Conservation (phyloP, 2,113 vertebrate species). For the Pica pica region DNA sequence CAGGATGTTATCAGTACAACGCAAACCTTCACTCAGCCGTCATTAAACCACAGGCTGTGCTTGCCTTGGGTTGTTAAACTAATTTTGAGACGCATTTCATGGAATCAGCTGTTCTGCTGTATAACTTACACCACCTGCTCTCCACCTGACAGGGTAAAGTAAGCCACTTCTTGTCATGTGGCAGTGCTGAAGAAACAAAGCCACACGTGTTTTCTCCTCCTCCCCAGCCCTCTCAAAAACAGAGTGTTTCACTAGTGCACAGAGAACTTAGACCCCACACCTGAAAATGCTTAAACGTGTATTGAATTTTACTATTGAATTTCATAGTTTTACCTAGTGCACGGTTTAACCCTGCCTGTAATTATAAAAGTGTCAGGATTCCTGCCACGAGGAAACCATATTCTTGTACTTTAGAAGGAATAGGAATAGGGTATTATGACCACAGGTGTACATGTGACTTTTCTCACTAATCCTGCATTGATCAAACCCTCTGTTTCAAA, state of each 20-base stretch:
- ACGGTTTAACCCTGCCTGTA: neutral
- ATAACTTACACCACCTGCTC: neutral
- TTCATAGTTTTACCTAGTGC: neutral
- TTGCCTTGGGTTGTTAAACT: constrained; percentile 25
- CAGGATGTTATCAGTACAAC: constrained; percentile 70
- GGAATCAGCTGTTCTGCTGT: neutral
- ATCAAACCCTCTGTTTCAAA: neutral
- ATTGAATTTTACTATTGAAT: neutral
- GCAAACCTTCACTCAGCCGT: constrained; percentile 44
- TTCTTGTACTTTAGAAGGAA: neutral
- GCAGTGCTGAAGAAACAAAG: neutral
- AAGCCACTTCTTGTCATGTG: neutral
- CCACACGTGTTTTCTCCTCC: neutral
- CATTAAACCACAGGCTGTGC: constrained; percentile 27
- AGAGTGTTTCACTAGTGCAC: neutral
- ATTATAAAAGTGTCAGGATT: neutral
- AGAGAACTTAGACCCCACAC: neutral
- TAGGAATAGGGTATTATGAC: neutral
- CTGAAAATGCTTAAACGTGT: neutral
- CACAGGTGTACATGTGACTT: neutral
- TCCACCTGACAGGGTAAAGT: neutral
- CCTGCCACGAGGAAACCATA: neutral
- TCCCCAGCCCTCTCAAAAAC: neutral
- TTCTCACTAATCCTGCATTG: neutral
- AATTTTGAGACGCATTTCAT: constrained; percentile 17